Evolutionary conservation across 2,888 invertebrate genomes (phyloP).

Genomic region (Hirudinaria manillensis): DNA sequence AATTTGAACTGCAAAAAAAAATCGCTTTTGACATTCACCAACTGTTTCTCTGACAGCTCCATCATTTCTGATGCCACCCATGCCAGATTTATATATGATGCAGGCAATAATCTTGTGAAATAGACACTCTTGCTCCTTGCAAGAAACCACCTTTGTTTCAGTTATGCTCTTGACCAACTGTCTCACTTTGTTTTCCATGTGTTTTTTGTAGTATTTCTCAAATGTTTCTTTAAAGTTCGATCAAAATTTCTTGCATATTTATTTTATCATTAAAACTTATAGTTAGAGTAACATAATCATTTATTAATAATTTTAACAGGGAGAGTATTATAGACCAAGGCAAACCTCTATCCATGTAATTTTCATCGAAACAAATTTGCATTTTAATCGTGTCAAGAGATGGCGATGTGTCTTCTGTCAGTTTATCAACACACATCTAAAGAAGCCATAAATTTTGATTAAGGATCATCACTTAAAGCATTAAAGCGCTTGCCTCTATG

Average conservation of each 20-base stretch:
- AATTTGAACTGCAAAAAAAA: neutral
- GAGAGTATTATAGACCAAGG: neutral
- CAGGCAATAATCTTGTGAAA: conserved; percentile 50
- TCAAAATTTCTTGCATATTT: neutral
- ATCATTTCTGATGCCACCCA: conserved; percentile 54
- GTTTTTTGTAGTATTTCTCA: conserved; percentile 52
- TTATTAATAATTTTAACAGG: conserved; percentile 12
- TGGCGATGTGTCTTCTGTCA: conserved; percentile 51
- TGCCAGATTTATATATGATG: conserved; percentile 45
- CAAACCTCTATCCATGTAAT: conserved; percentile 52
- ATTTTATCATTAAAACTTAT: neutral
- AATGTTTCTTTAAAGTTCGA: conserved; percentile 48
- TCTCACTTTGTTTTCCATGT: conserved; percentile 53
- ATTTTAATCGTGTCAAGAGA: conserved; percentile 55
- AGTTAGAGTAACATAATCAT: no score
- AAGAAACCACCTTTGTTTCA: conserved; percentile 51
- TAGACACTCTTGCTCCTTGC: conserved; percentile 54
- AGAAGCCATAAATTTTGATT: conserved; percentile 6
- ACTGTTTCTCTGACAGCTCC: conserved; percentile 54
- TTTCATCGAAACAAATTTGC: conserved; percentile 57
- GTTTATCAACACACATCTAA: conserved; percentile 53
- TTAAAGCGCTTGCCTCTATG: conserved; percentile 47
- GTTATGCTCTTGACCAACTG: conserved; percentile 54
- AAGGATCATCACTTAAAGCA: neutral
- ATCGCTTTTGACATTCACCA: conserved; percentile 41